These are phyloP conservation scores for Strix occidentalis DNA, from an alignment of 2,797 vertebrate species.

Conservation along the genomic window DNA sequence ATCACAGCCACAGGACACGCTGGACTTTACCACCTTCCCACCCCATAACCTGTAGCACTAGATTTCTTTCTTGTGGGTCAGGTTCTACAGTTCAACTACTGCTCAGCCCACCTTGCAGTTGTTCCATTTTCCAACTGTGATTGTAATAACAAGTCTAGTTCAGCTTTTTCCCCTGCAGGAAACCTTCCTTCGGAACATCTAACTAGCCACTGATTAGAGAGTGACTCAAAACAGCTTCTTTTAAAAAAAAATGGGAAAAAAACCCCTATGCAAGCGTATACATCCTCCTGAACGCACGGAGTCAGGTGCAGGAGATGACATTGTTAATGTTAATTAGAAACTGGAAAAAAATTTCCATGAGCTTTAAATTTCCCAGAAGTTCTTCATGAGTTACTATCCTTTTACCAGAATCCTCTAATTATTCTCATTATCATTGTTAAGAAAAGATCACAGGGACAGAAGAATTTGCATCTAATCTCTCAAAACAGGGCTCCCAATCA, in stretches of 20 bases:
- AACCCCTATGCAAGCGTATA: background rate
- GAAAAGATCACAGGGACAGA: background rate
- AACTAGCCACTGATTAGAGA: background rate
- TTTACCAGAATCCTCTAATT: background rate
- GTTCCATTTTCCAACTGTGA: background rate
- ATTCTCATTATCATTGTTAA: background rate
- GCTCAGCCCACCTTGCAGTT: background rate
- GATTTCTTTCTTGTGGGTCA: background rate
- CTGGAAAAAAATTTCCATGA: too few relatives aligned
- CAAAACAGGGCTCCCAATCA: background rate
- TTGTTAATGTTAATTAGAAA: background rate
- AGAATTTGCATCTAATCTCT: background rate
- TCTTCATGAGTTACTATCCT: background rate
- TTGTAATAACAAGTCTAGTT: background rate
- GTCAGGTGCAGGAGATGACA: background rate
- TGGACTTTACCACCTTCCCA: background rate
- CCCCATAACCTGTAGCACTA: background rate
- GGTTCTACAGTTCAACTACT: background rate
- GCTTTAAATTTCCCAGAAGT: background rate
- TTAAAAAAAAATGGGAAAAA: rapidly evolving
- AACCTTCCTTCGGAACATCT: background rate
- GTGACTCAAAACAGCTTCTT: background rate
- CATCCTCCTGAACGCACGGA: background rate
- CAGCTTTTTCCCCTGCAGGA: background rate
- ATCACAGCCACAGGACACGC: background rate